phyloP scores from a whole-genome alignment of 2,888 invertebrate genomes.

The Oligia latruncula region DNA sequence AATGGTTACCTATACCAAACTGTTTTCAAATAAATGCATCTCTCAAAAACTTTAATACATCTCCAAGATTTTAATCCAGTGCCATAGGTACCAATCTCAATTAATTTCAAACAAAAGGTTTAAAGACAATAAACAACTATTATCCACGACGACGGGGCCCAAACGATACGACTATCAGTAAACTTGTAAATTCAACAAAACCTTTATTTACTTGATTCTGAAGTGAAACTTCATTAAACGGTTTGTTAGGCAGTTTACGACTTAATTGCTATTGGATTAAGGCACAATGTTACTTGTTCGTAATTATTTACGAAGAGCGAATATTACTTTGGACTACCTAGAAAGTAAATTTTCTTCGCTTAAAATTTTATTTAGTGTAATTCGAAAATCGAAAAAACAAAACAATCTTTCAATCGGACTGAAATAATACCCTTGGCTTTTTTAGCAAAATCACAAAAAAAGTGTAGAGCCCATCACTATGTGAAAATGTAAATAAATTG shows the following conservation, averaged over 20 bases:
- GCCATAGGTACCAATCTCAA: conserved; percentile 29
- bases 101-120: conserved; percentile 23
- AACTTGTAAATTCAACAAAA: conserved; percentile 40
- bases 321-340: not conserved
- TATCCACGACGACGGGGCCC: conserved; percentile 3
- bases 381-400: too few relatives aligned
- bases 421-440: too few relatives aligned
- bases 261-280: conserved; percentile 36
- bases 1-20: not conserved
- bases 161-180: conserved; percentile 15
- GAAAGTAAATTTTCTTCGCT: not conserved
- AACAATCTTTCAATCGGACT: too few relatives aligned
- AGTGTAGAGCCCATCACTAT: too few relatives aligned
- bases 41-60: not conserved
- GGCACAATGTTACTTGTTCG: conserved; percentile 25
- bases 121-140: conserved; percentile 25
- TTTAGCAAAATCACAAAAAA: not conserved
- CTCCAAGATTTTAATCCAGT: conserved; percentile 29
- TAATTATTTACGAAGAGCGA: conserved; percentile 14
- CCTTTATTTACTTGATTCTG: conserved; percentile 42
- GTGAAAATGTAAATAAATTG: not conserved
- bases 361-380: not conserved
- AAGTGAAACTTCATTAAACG: conserved; percentile 32
- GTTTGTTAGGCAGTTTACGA: conserved; percentile 41
- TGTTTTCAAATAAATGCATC: not conserved